These are phyloP conservation scores for Acanthosepion esculentum DNA, from an alignment of 2,888 invertebrate species.

Conservation along the genomic window DNA sequence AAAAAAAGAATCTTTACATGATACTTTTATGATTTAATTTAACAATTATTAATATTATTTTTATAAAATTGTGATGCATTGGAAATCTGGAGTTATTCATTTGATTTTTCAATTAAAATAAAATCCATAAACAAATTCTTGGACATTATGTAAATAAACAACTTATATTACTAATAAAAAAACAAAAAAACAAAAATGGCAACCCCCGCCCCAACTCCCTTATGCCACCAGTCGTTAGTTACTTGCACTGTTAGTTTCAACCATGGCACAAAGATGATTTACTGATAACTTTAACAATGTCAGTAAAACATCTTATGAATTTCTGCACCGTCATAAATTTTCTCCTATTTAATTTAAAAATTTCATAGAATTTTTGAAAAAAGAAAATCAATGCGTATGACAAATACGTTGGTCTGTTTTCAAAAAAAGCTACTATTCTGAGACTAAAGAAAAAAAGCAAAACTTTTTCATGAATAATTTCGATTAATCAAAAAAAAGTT, in stretches of 20 bases:
- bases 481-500: too few relatives aligned
- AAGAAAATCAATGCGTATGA: too few relatives aligned
- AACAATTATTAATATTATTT: background rate
- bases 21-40: too few relatives aligned
- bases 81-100: background rate
- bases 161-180: background rate
- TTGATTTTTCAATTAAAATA: slow-evolving; percentile 8
- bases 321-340: background rate
- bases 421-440: too few relatives aligned
- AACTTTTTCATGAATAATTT: too few relatives aligned
- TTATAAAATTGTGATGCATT: background rate
- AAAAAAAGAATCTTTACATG: too few relatives aligned
- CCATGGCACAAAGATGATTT: background rate
- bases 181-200: background rate
- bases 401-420: too few relatives aligned
- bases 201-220: too few relatives aligned
- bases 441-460: too few relatives aligned
- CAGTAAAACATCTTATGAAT: background rate
- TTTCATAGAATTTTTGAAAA: background rate
- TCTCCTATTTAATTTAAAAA: background rate
- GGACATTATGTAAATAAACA: background rate
- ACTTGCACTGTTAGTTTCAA: background rate
- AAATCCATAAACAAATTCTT: background rate
- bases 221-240: too few relatives aligned
- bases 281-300: background rate